These are phyloP conservation scores for Aleiodes alternator DNA, from an alignment of 2,888 invertebrate species.

Conservation along the genomic window DNA sequence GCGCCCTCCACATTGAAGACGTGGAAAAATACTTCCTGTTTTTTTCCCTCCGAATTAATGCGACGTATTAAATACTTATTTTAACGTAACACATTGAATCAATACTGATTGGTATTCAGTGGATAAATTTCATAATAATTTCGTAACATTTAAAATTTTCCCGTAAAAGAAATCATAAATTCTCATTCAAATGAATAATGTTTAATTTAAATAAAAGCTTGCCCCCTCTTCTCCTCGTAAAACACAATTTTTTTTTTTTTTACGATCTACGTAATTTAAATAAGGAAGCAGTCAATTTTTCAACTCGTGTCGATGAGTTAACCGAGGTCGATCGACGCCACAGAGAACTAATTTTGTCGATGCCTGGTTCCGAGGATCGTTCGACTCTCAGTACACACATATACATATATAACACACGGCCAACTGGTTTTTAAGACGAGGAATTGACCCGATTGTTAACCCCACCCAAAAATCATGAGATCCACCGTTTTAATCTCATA, in stretches of 20 bases:
- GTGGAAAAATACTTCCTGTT: too few species aligned
- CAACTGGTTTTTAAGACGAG: conserved; percentile 68
- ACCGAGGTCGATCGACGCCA: conserved; percentile 14
- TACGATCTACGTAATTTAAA: not conserved
- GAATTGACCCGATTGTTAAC: conserved; percentile 72
- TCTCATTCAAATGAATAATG: too few species aligned
- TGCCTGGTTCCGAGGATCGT: conserved; percentile 62
- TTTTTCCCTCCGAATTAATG: too few species aligned
- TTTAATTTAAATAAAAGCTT: too few species aligned
- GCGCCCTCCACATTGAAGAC: too few species aligned
- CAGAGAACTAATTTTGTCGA: conserved; percentile 59
- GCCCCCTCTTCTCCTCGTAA: not conserved
- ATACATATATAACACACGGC: conserved; percentile 47
- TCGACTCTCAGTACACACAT: conserved; percentile 41
- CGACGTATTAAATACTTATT: too few species aligned
- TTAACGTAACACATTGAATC: too few species aligned
- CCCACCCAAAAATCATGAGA: conserved; percentile 42
- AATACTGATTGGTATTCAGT: too few species aligned
- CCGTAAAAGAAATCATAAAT: too few species aligned
- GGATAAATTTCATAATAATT: too few species aligned
- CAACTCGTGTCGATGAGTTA: not conserved
- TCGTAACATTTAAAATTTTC: too few species aligned
- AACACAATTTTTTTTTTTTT: not conserved
- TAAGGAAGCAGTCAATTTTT: conserved; percentile 18
- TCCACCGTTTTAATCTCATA: conserved; percentile 13